Evolutionary conservation across 2,797 vertebrate genomes (phyloP), one percentile per base, ranked within the genome.

Genomic region (Rhinophrynus dorsalis): DNA sequence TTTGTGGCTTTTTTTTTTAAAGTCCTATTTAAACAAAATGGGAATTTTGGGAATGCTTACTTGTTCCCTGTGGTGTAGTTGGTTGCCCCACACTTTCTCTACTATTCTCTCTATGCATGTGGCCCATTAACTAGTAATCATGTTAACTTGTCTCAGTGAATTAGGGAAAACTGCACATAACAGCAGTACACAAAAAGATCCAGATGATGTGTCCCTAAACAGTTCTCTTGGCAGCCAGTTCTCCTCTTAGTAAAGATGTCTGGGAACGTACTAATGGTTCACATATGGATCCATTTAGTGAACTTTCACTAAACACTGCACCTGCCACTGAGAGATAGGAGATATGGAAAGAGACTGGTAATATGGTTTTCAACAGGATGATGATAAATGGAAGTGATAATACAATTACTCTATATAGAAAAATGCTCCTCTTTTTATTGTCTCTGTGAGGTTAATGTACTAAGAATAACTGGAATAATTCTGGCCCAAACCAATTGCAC

Each of bases 251-350:
- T 5, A 26, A 26, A 27, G 21, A 10, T 6, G 21, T 23, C 20
- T 26, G 47, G 47, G 44, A 47, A 26, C 11, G 26, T 3, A 26
- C 26, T 50, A 50, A 50, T 50, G 47, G 47, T 11, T n/a, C 47
- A 12, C 47, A 50, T 50, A 50, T 50, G 47, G 21, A 26, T 50
- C 21, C 47, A 50, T 13, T 50, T 50, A 50, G 21, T 24, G 47
- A 50, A 12, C 12, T 50, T 50, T 50, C 11, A 17, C 23, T 27
- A 24, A 26, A 50, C 12, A 9, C 47, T 27, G 23, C 47, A 47
- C 44, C 44, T 47, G 20, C 17, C 44, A 20, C 15, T 47, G 40
- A 13, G n/a, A n/a, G 1, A 15, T 6, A 9, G 40, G 40, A 44
- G 40, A 44, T 38, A 10, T 38, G 20, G 18, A 21, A 21, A 47